These are phyloP conservation scores for Nixonia krombeini DNA, from an alignment of 1,140 invertebrate species.

Conservation along the genomic window DNA sequence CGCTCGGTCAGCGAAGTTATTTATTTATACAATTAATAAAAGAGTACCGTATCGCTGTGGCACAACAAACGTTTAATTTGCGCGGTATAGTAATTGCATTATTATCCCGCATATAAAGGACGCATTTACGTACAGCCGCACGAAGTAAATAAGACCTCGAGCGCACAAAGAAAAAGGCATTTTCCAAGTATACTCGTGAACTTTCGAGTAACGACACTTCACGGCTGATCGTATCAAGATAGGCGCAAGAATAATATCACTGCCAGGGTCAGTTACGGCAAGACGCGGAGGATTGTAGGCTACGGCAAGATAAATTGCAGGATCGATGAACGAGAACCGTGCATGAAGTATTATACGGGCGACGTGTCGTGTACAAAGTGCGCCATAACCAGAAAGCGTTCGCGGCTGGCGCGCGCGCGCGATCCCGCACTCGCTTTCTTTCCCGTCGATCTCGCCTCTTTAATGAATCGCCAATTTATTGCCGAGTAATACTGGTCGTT, in stretches of 20 bases:
- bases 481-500: slow-evolving; percentile 36
- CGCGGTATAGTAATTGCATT: too few relatives aligned
- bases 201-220: slow-evolving; percentile 40
- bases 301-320: slow-evolving; percentile 29
- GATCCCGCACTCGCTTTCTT: slow-evolving; percentile 24
- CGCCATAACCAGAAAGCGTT: slow-evolving; percentile 5
- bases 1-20: too few relatives aligned
- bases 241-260: slow-evolving; percentile 30
- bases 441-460: slow-evolving; percentile 9
- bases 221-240: slow-evolving; percentile 32
- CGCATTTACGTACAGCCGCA: too few relatives aligned
- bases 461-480: slow-evolving; percentile 39
- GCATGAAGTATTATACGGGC: slow-evolving; percentile 33
- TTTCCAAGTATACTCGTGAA: slow-evolving; percentile 5
- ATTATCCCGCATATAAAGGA: too few relatives aligned
- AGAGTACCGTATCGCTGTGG: too few relatives aligned
- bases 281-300: slow-evolving; percentile 17
- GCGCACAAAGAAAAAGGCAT: slow-evolving; percentile 5
- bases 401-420: not conserved
- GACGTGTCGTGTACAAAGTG: slow-evolving; percentile 31
- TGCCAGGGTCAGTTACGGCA: slow-evolving; percentile 18
- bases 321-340: slow-evolving; percentile 41
- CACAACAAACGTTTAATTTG: too few relatives aligned
- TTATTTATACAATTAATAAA: too few relatives aligned
- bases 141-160: too few relatives aligned